phyloP scores from a whole-genome alignment of 2,888 invertebrate genomes.

The Catocala sponsa region DNA sequence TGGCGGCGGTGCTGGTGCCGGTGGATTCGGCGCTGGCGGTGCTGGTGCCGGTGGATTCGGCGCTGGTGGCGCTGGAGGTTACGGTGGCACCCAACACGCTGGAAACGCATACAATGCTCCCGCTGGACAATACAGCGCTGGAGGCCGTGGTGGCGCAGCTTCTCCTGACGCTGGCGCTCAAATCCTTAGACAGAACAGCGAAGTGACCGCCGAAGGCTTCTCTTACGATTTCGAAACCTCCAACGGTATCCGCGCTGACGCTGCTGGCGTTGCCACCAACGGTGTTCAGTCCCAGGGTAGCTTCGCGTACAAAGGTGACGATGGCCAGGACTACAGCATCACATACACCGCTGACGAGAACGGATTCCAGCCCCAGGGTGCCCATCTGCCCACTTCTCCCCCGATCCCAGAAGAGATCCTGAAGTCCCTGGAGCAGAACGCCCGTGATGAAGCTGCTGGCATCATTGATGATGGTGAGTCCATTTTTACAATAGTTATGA shows the following conservation, averaged over 20 bases:
- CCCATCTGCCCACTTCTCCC: slow-evolving; percentile 83
- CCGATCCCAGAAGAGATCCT: slow-evolving; percentile 84
- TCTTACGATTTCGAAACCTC: slow-evolving; percentile 83
- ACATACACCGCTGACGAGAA: slow-evolving; percentile 85
- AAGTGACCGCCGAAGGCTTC: slow-evolving; percentile 82
- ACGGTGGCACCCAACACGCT: slow-evolving; percentile 45
- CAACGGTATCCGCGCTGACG: slow-evolving; percentile 83
- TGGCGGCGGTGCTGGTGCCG: slow-evolving; percentile 41
- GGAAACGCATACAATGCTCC: slow-evolving; percentile 61
- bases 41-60: slow-evolving; percentile 44
- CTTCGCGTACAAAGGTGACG: slow-evolving; percentile 84
- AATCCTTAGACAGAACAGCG: slow-evolving; percentile 77
- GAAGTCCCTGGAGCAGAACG: slow-evolving; percentile 84
- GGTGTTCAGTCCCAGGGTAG: slow-evolving; percentile 84
- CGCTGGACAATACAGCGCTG: slow-evolving; percentile 55
- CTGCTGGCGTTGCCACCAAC: slow-evolving; percentile 80
- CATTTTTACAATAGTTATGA: background rate
- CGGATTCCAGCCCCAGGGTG: slow-evolving; percentile 81
- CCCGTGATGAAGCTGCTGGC: slow-evolving; percentile 84
- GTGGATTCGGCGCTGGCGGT: slow-evolving; percentile 41
- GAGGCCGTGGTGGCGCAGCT: slow-evolving; percentile 44
- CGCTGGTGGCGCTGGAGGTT: slow-evolving; percentile 37
- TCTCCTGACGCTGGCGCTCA: slow-evolving; percentile 78
- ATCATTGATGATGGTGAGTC: slow-evolving; percentile 84
- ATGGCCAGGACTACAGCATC: slow-evolving; percentile 85